These are phyloP conservation scores for Madoqua kirkii DNA, from an alignment of 2,113 vertebrate species.

Conservation along the genomic window DNA sequence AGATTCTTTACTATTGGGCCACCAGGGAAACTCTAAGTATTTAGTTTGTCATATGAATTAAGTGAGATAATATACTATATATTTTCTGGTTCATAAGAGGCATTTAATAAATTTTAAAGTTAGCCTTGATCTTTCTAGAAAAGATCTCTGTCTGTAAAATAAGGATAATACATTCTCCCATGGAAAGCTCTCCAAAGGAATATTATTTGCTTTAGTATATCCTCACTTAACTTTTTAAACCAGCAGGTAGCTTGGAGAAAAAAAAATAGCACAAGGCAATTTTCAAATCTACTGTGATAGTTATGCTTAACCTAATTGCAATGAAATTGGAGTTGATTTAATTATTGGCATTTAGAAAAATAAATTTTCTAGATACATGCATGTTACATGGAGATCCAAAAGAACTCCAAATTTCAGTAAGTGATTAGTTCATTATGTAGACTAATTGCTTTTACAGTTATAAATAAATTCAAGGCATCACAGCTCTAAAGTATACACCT, in stretches of 20 bases:
- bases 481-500: slow-evolving; percentile 58
- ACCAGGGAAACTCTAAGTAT: not conserved
- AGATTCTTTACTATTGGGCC: not conserved
- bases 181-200: not conserved
- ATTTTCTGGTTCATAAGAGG: not conserved
- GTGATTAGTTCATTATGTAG: slow-evolving; percentile 66
- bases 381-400: slow-evolving; percentile 13
- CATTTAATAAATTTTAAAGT: not conserved
- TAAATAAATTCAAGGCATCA: slow-evolving; percentile 53
- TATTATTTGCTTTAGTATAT: not conserved
- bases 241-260: not conserved
- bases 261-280: not conserved
- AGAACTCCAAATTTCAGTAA: slow-evolving; percentile 47
- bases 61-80: not conserved
- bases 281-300: not conserved
- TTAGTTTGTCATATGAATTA: not conserved
- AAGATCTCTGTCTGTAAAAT: not conserved
- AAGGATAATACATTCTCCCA: not conserved
- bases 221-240: not conserved
- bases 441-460: slow-evolving; percentile 68
- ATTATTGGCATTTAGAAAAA: slow-evolving; percentile 60
- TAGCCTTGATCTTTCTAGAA: not conserved
- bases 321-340: slow-evolving; percentile 62
- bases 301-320: slow-evolving; percentile 48
- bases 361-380: not conserved